These are phyloP conservation scores for Drosophila parvula DNA, from an alignment of 1,140 invertebrate species.

Conservation along the genomic window DNA sequence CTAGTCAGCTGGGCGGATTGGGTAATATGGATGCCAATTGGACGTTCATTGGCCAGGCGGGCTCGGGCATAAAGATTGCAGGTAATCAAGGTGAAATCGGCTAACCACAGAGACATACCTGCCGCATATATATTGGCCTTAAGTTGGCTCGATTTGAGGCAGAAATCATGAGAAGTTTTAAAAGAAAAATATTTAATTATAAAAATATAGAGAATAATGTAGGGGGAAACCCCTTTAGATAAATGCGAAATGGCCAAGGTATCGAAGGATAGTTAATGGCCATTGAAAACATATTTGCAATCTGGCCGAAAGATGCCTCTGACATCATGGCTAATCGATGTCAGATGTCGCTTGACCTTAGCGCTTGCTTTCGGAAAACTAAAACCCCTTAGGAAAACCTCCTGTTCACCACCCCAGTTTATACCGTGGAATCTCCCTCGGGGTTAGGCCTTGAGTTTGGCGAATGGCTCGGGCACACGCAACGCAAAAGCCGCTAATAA, in stretches of 20 bases:
- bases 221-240: neutral
- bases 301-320: slow-evolving; percentile 3
- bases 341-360: slow-evolving; percentile 31
- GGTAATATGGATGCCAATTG: slow-evolving; percentile 32
- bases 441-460: neutral
- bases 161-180: too few species aligned
- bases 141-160: neutral
- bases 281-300: neutral
- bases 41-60: slow-evolving; percentile 13
- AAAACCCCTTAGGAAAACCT: too few species aligned
- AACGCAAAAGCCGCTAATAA: slow-evolving; percentile 37
- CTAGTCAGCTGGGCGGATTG: slow-evolving; percentile 10
- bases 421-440: neutral
- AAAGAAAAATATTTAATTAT: neutral
- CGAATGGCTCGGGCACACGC: slow-evolving; percentile 34
- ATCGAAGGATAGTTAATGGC: too few species aligned
- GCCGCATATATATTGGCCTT: neutral
- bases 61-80: slow-evolving; percentile 15
- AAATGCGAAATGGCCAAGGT: too few species aligned
- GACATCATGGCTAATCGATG: slow-evolving; percentile 11
- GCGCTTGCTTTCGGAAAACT: slow-evolving; percentile 2
- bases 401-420: neutral
- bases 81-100: slow-evolving; percentile 3
- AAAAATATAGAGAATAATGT: neutral
- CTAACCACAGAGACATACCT: too few species aligned